Conservation (phyloP, 30 jellyfish, hydroid and myxozoan genomes). For the Hydractinia echinata region DNA sequence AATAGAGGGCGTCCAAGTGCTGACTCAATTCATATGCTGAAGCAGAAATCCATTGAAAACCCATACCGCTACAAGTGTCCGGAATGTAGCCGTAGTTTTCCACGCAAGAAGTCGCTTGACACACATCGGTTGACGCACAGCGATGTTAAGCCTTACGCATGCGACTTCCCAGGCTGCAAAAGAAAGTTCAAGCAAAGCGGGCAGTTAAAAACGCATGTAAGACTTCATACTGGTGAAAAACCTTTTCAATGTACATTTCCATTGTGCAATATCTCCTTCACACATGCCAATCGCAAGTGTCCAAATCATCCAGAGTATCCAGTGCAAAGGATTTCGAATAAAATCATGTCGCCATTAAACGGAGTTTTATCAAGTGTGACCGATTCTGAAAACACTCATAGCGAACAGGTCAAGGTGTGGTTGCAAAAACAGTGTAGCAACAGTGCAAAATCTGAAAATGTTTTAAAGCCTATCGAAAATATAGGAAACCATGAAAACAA, state of each 20-base stretch:
- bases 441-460: background rate
- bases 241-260: constrained; percentile 41
- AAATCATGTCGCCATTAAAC: background rate
- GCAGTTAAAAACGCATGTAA: constrained; percentile 25
- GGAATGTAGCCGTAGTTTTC: constrained; percentile 35
- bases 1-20: constrained; percentile 41
- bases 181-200: constrained; percentile 34
- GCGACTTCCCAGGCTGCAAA: constrained; percentile 39
- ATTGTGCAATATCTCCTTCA: constrained; percentile 4
- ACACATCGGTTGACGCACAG: constrained; percentile 31
- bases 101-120: constrained; percentile 31
- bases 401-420: background rate
- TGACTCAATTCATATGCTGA: constrained; percentile 4
- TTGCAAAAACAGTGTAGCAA: constrained; percentile 10
- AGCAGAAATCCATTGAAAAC: constrained; percentile 18
- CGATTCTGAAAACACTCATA: constrained; percentile 8
- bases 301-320: constrained; percentile 36
- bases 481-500: background rate
- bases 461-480: background rate
- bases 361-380: background rate
- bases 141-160: constrained; percentile 31
- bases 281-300: constrained; percentile 42
- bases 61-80: constrained; percentile 28
- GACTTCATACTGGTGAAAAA: constrained; percentile 37
- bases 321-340: constrained; percentile 9